These are phyloP conservation scores for Hydrotaea cyrtoneurina DNA, from an alignment of 2,888 invertebrate species.

Conservation along the genomic window DNA sequence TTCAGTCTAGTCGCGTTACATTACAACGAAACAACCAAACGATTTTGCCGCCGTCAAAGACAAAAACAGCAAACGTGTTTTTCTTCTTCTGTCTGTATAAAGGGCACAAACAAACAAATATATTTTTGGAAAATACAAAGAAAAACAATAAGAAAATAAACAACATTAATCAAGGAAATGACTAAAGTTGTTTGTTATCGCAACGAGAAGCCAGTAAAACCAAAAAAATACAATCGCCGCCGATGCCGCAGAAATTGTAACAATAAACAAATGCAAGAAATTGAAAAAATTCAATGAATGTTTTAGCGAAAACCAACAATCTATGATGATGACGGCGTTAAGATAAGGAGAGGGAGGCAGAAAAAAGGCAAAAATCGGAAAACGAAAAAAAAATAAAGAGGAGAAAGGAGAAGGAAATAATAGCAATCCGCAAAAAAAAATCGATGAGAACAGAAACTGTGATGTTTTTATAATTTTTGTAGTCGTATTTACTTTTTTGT, in stretches of 20 bases:
- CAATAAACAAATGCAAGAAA: slow-evolving; percentile 46
- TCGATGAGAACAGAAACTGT: slow-evolving; percentile 52
- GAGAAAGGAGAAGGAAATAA: slow-evolving; percentile 25
- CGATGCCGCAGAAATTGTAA: not conserved
- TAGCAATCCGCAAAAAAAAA: slow-evolving; percentile 28
- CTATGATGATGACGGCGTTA: not conserved
- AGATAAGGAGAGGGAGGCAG: slow-evolving; percentile 14
- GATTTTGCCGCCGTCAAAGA: slow-evolving; percentile 3
- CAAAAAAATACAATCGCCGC: not conserved
- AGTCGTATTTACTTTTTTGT: not conserved
- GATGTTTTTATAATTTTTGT: slow-evolving; percentile 40
- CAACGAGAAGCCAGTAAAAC: not conserved
- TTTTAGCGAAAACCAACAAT: slow-evolving; percentile 25
- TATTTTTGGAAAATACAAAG: not conserved
- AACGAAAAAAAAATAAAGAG: slow-evolving; percentile 16
- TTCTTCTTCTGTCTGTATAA: not conserved
- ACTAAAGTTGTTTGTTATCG: slow-evolving; percentile 32
- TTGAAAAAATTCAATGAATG: slow-evolving; percentile 33
- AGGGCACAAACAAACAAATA: slow-evolving; percentile 1
- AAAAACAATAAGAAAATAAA: not conserved
- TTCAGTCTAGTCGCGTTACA: slow-evolving; percentile 68
- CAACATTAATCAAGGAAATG: slow-evolving; percentile 50
- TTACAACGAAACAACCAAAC: slow-evolving; percentile 56
- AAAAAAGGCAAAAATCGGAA: slow-evolving; percentile 39
- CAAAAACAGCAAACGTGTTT: not conserved